Base-by-base conservation (phyloP, 2,113 vertebrate species). In the Pithys albifrons region DNA sequence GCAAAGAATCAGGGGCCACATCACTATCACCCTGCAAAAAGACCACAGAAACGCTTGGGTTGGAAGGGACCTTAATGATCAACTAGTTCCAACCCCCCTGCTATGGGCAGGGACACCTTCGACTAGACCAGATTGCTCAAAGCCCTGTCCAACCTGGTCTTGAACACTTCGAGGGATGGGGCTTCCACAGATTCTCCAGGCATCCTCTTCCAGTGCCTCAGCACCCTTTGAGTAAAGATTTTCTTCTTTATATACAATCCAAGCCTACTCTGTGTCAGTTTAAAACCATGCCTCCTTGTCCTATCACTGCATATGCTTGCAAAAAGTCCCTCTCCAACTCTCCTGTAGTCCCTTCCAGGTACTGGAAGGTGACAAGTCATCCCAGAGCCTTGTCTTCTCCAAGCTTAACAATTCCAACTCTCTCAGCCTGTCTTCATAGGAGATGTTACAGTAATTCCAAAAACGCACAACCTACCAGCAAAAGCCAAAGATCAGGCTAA, bases 371-470 rank as follows among this genome's bases (percentile, higher is more conserved):
- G 35, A 9, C 49, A 62, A 35, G 23, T 55, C 41, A 76, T 9
- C 49, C 55, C 72, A 90, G 35, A 49, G 12, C 41, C 35, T 64
- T 28, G 39, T 69, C 46, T 67, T n/a, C 55, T 62, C 41, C 41
- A 13, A 3, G 0, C 9, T 70, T 35, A 70, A 43, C 22, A 35
- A 27, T 8, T 5, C 9, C 11, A 62, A 2, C 6, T 49, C 19
- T 49, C 18, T 77, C 41, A 49, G 41, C 49, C 14, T 41, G 49
- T 55, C 49, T 83, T 76, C 25, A 23, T 5, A 49, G 55, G 24
- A 75, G 41, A 66, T 29, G 13, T 51, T 19, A 23, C 17, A 61
- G n/a, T 45, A 65, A 25, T 65, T 88, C 66, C 72, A 73, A 72
- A 78, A 76, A n/a, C 0, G 0, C 39, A 52, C 17, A 62, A 12